Base-by-base conservation (phyloP, 1,140 invertebrate species). In the Hylaeus anthracinus region DNA sequence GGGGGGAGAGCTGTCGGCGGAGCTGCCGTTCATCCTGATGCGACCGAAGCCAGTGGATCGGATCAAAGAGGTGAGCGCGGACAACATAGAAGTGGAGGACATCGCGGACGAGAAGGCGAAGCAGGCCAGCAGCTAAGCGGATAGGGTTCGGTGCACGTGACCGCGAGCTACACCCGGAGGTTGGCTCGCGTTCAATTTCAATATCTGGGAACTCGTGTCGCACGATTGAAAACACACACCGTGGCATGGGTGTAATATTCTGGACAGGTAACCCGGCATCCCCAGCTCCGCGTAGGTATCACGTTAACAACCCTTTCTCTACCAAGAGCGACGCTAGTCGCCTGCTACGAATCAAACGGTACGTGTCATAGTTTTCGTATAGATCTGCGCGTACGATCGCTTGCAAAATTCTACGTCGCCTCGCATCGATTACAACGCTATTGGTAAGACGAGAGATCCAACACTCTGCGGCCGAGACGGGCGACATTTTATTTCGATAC, bases 1-100 rank as follows among this genome's bases (percentile, higher is more conserved):
- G 55, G 97, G 97, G 51, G 98, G 98, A 14, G 99, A 99, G 94
- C 93, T 99, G 10, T 95, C 96, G 15, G 98, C 99, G 3, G 99
- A 99, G 93, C 92, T 99, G 86, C 99, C 99, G 9, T 99, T 99
- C 93, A 98, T 99, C 63, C 93, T 99, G 61, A 99, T 99, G 96
- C 97, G 99, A 93, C 97, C 98, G 3, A 99, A 99, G 94, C 91
- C 92, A 0, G 78, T 86, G 0, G 91, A 91, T 0, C 89, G 89
- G 58, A 84, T 93, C 51, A 92, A 92, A 73, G 77, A 92, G 9
- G 63, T 91, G n/a, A 83, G 83, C n/a, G 81, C 83, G 1, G 83
- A 92, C 9, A 87, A 72, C 15, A 55, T 84, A 8, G 64, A 77
- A 53, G 74, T 90, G 65, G 87, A 89, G 15, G 72, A 90, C 26